Percentiles rank a stretch among this genome's conserved stretches.
These are phyloP conservation scores for Ennomos quercinarius DNA, from an alignment of 2,888 invertebrate genomes.

Conservation along the genomic window DNA sequence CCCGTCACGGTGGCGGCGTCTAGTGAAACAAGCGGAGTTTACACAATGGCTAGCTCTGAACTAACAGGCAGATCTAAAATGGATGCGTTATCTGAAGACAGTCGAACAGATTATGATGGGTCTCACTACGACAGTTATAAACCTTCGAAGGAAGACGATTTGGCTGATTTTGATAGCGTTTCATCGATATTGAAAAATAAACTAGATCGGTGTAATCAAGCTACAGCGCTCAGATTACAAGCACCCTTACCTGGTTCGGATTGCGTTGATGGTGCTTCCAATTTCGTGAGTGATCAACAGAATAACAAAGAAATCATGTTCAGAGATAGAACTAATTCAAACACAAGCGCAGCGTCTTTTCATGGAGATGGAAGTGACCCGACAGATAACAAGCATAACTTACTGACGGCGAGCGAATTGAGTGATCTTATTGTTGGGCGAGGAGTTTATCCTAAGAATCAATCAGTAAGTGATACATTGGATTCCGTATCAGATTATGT, in stretches of 20 bases:
- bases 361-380: slow-evolving; percentile 96
- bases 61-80: slow-evolving; percentile 86
- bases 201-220: slow-evolving; percentile 69
- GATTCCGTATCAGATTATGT: slow-evolving; percentile 97
- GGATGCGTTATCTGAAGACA: slow-evolving; percentile 78
- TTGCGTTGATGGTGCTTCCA: slow-evolving; percentile 78
- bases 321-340: slow-evolving; percentile 90
- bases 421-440: slow-evolving; percentile 93
- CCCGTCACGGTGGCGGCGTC: slow-evolving; percentile 87
- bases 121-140: slow-evolving; percentile 86
- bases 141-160: slow-evolving; percentile 79
- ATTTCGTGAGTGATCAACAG: slow-evolving; percentile 71
- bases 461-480: slow-evolving; percentile 93
- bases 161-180: slow-evolving; percentile 80
- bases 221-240: slow-evolving; percentile 54
- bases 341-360: slow-evolving; percentile 92
- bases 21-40: slow-evolving; percentile 94
- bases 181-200: slow-evolving; percentile 82
- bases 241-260: slow-evolving; percentile 68
- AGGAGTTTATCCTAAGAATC: slow-evolving; percentile 89
- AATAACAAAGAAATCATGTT: slow-evolving; percentile 80
- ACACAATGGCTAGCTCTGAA: slow-evolving; percentile 91
- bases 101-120: slow-evolving; percentile 76
- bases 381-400: slow-evolving; percentile 90
- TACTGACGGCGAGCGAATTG: slow-evolving; percentile 93